These are phyloP conservation scores for Disparrhopalites patrizii DNA, from an alignment of 2,888 invertebrate genomes.

Conservation along the genomic window DNA sequence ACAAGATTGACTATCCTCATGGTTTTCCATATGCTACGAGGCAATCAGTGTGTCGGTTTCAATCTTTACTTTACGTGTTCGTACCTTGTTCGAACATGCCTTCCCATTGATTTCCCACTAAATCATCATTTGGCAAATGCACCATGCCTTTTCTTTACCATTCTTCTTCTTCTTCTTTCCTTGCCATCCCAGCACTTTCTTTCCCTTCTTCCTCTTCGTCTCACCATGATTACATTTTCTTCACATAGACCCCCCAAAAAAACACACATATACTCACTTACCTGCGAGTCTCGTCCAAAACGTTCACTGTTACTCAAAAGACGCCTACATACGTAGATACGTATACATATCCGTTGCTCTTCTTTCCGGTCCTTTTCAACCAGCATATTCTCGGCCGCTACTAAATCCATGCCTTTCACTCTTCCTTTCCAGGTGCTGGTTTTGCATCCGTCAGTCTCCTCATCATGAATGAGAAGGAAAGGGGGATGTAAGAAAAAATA, in stretches of 20 bases:
- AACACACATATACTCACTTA: no score
- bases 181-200: background rate
- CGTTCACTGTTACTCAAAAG: no score
- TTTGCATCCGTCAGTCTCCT: no score
- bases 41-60: conserved; percentile 23
- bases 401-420: background rate
- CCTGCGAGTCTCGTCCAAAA: no score
- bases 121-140: conserved; percentile 26
- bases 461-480: no score
- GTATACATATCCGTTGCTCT: no score
- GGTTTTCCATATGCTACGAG: conserved; percentile 16
- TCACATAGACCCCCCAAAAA: no score
- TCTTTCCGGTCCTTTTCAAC: no score
- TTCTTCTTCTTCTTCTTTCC: background rate
- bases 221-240: background rate
- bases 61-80: conserved; percentile 17
- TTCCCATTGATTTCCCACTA: conserved; percentile 22
- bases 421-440: no score
- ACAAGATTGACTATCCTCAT: conserved; percentile 20
- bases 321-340: no score
- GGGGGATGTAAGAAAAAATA: background rate
- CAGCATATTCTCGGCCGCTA: no score
- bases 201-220: no score
- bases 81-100: conserved; percentile 22
- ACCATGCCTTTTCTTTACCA: conserved; percentile 9